These are phyloP conservation scores for Phyllostomus discolor DNA, from an alignment of 2,113 vertebrate genomes.

Conservation along the genomic window DNA sequence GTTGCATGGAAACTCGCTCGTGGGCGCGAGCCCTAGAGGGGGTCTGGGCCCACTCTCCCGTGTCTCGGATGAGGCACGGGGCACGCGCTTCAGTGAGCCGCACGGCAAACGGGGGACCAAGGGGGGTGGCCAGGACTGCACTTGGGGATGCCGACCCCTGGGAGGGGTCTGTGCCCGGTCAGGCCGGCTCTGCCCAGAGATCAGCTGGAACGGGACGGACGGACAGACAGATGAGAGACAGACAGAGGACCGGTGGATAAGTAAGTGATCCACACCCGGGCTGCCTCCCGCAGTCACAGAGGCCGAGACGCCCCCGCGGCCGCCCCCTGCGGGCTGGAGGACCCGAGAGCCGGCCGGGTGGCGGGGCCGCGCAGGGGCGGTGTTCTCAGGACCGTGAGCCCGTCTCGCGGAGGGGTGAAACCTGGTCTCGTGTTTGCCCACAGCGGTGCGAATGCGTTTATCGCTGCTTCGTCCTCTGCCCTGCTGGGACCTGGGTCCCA, in stretches of 20 bases:
- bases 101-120: background rate
- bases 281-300: background rate
- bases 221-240: background rate
- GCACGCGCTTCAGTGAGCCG: background rate
- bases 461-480: background rate
- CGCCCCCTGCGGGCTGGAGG: background rate
- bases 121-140: no score
- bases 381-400: background rate
- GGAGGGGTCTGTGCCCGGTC: no score
- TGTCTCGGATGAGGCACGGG: background rate
- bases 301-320: background rate
- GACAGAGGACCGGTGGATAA: no score
- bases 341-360: background rate
- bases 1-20: background rate
- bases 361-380: background rate
- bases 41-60: background rate
- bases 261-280: background rate
- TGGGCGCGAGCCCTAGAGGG: accelerated
- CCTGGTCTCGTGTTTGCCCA: slow-evolving; percentile 14
- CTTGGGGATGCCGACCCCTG: no score
- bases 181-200: background rate
- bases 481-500: slow-evolving; percentile 25
- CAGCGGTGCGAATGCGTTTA: slow-evolving; percentile 11
- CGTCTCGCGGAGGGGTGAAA: background rate
- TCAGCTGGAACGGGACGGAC: background rate